Evolutionary conservation across 2,797 vertebrate genomes (phyloP).

Genomic region (Balearica regulorum): DNA sequence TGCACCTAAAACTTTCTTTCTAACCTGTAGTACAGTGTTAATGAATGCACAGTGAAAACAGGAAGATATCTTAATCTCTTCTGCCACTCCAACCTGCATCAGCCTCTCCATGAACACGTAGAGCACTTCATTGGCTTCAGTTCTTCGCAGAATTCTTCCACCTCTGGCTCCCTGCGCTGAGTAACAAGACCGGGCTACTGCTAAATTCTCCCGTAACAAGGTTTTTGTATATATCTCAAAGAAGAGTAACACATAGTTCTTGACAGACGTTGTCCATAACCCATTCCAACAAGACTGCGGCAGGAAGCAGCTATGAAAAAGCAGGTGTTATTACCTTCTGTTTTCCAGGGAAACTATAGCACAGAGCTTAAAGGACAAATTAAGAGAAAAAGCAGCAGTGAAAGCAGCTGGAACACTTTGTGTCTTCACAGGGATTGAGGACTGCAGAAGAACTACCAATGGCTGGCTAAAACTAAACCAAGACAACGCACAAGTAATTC

Average conservation of each 20-base stretch:
- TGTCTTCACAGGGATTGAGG: not conserved
- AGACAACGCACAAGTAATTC: not conserved
- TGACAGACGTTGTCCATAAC: not conserved
- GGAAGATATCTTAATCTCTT: not conserved
- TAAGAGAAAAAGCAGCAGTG: not conserved
- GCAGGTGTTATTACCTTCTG: not conserved
- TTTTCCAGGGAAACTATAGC: not conserved
- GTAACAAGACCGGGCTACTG: not conserved
- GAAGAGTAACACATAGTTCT: not conserved
- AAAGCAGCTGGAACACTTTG: not conserved
- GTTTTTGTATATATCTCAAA: not conserved
- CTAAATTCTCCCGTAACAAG: not conserved
- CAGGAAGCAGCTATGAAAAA: not conserved
- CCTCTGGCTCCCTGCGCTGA: not conserved
- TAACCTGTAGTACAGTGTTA: not conserved
- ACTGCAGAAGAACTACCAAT: not conserved
- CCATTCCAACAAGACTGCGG: not conserved
- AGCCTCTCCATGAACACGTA: not conserved
- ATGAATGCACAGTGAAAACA: not conserved
- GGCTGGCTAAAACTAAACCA: not conserved
- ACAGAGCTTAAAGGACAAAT: not conserved
- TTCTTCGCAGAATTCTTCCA: not conserved
- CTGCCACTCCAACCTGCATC: not conserved
- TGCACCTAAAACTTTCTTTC: slow-evolving; percentile 6
- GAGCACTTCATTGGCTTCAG: not conserved